phyloP scores from a whole-genome alignment of 2,797 vertebrate genomes.

The Mareca penelope region DNA sequence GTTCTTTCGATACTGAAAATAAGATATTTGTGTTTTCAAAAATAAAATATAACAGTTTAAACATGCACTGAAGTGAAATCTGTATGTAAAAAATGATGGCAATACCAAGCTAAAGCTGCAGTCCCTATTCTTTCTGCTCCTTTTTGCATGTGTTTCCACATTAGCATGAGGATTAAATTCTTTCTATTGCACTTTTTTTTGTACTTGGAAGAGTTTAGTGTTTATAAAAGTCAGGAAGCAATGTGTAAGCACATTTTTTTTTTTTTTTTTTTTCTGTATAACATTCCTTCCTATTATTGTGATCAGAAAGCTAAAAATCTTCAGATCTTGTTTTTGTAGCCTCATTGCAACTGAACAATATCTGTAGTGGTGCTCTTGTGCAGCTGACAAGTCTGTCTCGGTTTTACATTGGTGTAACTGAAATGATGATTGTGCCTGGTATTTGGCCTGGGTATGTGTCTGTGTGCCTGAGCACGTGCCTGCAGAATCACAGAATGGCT shows the following conservation, averaged over 20 bases:
- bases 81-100: neutral
- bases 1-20: neutral
- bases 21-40: neutral
- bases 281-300: neutral
- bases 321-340: neutral
- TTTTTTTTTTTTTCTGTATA: neutral
- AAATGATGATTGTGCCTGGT: neutral
- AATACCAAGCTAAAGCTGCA: neutral
- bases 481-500: neutral
- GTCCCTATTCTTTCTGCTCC: neutral
- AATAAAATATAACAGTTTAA: neutral
- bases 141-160: neutral
- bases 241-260: neutral
- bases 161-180: neutral
- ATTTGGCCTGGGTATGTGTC: accelerated
- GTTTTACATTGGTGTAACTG: neutral
- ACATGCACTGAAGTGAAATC: neutral
- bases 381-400: neutral
- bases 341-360: neutral
- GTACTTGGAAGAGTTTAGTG: neutral
- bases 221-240: neutral
- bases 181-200: neutral
- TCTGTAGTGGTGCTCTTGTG: neutral
- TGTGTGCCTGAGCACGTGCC: neutral
- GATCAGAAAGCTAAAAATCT: neutral